Conservation (phyloP, 2,797 vertebrate species). For the Protosalanx chinensis region DNA sequence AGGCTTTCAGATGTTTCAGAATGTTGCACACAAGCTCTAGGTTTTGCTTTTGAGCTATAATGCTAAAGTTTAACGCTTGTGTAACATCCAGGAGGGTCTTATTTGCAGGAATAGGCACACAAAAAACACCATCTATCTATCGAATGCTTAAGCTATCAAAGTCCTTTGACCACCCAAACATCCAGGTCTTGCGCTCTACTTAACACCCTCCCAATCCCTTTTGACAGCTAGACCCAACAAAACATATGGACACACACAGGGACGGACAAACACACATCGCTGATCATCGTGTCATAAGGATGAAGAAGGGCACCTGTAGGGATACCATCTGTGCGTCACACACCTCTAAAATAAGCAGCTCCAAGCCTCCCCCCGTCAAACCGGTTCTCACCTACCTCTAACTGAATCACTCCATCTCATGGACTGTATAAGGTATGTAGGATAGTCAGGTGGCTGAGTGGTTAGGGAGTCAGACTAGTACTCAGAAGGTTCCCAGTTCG, state of each 20-base stretch:
- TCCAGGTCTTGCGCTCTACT: not conserved
- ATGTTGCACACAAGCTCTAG: not conserved
- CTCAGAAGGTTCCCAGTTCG: too few relatives aligned
- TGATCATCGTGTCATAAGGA: conserved; percentile 39
- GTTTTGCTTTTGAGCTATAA: not conserved
- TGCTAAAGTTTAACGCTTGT: not conserved
- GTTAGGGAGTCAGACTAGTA: too few relatives aligned
- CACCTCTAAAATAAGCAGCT: conserved; percentile 51
- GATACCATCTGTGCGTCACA: conserved; percentile 71
- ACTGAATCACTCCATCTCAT: not conserved
- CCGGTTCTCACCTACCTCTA: not conserved
- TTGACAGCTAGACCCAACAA: not conserved
- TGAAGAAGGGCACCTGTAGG: conserved; percentile 54
- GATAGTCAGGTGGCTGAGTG: not conserved
- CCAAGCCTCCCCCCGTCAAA: conserved; percentile 27
- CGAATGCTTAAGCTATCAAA: too few relatives aligned
- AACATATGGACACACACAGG: conserved; percentile 20
- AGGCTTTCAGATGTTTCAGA: not conserved
- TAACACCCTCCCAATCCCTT: not conserved
- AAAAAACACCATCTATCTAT: too few relatives aligned
- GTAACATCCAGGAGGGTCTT: not conserved
- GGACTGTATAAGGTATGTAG: not conserved
- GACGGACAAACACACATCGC: conserved; percentile 30
- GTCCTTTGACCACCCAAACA: conserved; percentile 12
- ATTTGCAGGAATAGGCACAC: not conserved